A percentile compares a stretch with the other conserved stretches of the same genome.
These are phyloP conservation scores for Ligdia adustata DNA, from an alignment of 2,888 invertebrate genomes.

Conservation along the genomic window DNA sequence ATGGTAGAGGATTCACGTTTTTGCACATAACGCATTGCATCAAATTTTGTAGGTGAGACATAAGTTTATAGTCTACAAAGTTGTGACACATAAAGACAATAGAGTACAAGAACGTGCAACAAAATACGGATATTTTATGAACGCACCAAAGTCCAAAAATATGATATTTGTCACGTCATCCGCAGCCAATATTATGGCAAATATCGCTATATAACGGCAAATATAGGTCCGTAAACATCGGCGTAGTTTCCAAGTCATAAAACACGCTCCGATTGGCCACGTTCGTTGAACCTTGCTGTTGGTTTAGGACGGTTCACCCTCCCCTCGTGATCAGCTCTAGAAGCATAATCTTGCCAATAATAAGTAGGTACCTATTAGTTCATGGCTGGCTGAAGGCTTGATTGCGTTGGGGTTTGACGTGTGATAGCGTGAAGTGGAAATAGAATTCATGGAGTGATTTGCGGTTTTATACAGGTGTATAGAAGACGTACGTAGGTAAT, in stretches of 20 bases:
- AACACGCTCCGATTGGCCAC: conserved; percentile 30
- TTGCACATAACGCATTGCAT: too few relatives aligned
- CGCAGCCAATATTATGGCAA: conserved; percentile 24
- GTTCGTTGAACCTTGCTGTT: conserved; percentile 39
- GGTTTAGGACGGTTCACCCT: conserved; percentile 44
- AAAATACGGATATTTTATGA: too few relatives aligned
- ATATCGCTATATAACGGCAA: conserved; percentile 29
- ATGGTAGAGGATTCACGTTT: too few relatives aligned
- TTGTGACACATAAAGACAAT: too few relatives aligned
- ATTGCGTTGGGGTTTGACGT: conserved; percentile 10
- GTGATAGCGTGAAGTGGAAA: too few relatives aligned
- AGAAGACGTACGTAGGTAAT: too few relatives aligned
- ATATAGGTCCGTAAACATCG: conserved; percentile 31
- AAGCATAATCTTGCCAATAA: conserved; percentile 33
- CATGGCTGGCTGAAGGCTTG: conserved; percentile 22
- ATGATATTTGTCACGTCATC: conserved; percentile 21
- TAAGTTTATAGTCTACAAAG: too few relatives aligned
- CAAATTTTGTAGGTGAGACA: too few relatives aligned
- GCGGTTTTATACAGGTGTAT: too few relatives aligned
- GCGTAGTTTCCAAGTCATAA: conserved; percentile 34
- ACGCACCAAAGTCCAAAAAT: too few relatives aligned
- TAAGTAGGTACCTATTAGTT: conserved; percentile 28
- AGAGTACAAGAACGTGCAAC: too few relatives aligned
- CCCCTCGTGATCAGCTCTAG: conserved; percentile 35
- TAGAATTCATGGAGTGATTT: too few relatives aligned